Conservation (phyloP, 1,140 invertebrate species). For the Euwallacea similis region DNA sequence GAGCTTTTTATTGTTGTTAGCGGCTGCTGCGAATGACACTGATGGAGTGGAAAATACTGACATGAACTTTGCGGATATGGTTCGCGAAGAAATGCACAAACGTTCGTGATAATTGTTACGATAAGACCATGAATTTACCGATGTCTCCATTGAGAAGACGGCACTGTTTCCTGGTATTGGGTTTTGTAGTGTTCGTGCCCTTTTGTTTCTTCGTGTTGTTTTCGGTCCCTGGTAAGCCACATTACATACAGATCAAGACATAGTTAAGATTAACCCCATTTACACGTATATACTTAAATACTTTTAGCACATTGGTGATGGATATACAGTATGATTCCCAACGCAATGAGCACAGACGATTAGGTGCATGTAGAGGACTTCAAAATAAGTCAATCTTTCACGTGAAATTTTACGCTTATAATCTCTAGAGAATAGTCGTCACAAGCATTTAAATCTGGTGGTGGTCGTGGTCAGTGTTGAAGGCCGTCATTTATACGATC, state of each 20-base stretch:
- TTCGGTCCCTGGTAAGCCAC: slow-evolving; percentile 52
- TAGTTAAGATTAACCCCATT: background rate
- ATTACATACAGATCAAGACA: background rate
- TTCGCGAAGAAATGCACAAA: background rate
- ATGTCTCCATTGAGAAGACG: slow-evolving; percentile 55
- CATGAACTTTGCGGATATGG: slow-evolving; percentile 1
- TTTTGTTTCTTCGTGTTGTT: slow-evolving; percentile 59
- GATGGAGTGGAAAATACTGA: slow-evolving; percentile 2
- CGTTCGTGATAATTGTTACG: background rate
- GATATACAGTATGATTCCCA: no score
- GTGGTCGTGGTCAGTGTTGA: no score
- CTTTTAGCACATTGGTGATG: no score
- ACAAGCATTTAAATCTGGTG: no score
- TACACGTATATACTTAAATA: background rate
- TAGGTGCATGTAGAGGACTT: no score
- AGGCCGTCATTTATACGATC: no score
- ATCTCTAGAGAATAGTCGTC: no score
- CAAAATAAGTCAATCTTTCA: no score
- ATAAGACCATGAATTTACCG: slow-evolving; percentile 48
- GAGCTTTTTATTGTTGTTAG: background rate
- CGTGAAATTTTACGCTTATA: no score
- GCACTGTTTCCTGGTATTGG: slow-evolving; percentile 57
- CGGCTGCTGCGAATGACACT: background rate
- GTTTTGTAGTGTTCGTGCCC: slow-evolving; percentile 57
- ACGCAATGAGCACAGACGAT: no score